phyloP scores from a whole-genome alignment of 2,888 invertebrate species.

The Monochamus alternatus region DNA sequence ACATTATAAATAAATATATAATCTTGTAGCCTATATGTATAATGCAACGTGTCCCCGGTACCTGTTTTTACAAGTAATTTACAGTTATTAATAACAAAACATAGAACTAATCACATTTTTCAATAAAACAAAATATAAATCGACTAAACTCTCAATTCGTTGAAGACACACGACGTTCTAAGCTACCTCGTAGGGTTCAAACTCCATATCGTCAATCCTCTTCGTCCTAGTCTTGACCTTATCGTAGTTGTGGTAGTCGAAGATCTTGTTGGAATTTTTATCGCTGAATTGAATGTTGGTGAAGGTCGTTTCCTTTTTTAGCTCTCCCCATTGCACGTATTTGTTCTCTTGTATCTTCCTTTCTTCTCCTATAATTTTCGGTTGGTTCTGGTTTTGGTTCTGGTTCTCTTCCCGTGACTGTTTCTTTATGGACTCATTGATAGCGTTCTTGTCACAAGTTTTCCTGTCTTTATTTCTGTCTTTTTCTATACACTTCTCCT shows the following conservation, averaged over 20 bases:
- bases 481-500: conserved; percentile 35
- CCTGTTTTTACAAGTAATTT: conserved; percentile 44
- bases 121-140: conserved; percentile 14
- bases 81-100: conserved; percentile 26
- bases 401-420: conserved; percentile 59
- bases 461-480: conserved; percentile 37
- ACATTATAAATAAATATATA: conserved; percentile 29
- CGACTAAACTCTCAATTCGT: conserved; percentile 24
- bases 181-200: conserved; percentile 75
- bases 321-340: conserved; percentile 60
- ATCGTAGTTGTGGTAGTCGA: conserved; percentile 70
- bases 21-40: conserved; percentile 17
- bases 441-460: conserved; percentile 57
- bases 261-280: conserved; percentile 55
- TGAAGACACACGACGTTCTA: conserved; percentile 43
- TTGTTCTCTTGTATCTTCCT: conserved; percentile 68
- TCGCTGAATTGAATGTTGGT: conserved; percentile 57
- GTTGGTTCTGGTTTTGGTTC: conserved; percentile 66
- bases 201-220: conserved; percentile 88
- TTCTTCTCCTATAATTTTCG: conserved; percentile 72
- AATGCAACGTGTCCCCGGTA: conserved; percentile 30
- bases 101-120: conserved; percentile 15
- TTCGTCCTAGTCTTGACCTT: conserved; percentile 75
- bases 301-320: conserved; percentile 60
- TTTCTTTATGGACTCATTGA: conserved; percentile 63